Evolutionary conservation across 2,797 vertebrate genomes (phyloP), one percentile per base, ranked within the genome.

Genomic region (Urocyon cinereoargenteus): DNA sequence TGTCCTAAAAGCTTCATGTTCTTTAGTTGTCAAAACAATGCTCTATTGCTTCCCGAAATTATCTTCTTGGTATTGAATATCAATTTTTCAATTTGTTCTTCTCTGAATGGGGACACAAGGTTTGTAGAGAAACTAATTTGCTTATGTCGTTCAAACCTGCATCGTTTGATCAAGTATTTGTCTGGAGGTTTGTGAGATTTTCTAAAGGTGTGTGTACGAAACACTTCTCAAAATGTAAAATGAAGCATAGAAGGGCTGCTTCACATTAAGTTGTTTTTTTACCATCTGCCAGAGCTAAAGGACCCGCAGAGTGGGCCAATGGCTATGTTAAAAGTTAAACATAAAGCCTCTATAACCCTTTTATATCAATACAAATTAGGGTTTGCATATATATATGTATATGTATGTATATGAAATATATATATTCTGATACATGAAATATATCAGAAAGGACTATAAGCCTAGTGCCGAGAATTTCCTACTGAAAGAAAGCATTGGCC

Each of bases 21-120:
- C 92, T 51, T 87, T 90, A 86, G 64, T 88, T 98, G 97, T 98
- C 98, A 98, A 98, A 98, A 97, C 96, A 97, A 62, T 73, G 75
- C 97, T 97, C 86, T 97, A 31, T 40, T 95, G 90, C 96, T 92
- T 98, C 97, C 93, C 49, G 15, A 98, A 98, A 98, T 98, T 97
- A 98, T 96, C 97, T 97, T 90, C 49, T 93, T 98, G 94, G 93
- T 97, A 90, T 72, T 98, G 94, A 96, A 96, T 94, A 95, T 66
- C 84, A 95, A 97, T 97, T 97, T 98, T 98, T 96, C 90, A 96
- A 92, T 97, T 96, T 98, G 92, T 97, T 98, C 97, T 95, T 98
- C 94, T 97, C 61, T 94, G 93, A 98, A 97, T 97, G 95, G 91
- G 93, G 92, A 97, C 94, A 96, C 36, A 16, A 57, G 62, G 95